Evolutionary conservation across 2,113 vertebrate genomes (phyloP), one percentile per base, ranked within the genome.

Genomic region (Recurvirostra avosetta): DNA sequence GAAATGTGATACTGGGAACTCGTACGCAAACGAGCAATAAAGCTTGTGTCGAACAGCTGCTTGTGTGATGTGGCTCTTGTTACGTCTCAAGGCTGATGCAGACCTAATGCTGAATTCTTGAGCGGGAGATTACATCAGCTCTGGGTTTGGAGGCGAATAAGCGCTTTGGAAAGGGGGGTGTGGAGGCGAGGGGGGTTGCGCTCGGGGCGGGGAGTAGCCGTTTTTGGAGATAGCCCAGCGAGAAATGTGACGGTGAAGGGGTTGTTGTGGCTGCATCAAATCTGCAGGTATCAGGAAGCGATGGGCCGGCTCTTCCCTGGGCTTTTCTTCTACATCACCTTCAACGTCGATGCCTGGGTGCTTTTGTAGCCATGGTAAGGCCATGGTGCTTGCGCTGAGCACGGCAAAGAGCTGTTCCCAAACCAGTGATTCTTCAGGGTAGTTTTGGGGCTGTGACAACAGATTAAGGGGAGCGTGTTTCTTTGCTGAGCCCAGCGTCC

Each of bases 1-100:
- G 95, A 95, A 97, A 95, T 97, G 96, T 12, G 87, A 89, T 94
- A 80, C 92, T 96, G 95, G 94, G 95, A 92, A 30, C 91, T 95
- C 25, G 1, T 94, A 96, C 6, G 49, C 95, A 96, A 96, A 94
- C 65, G 68, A 94, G 96, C 96, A 97, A 96, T 97, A 97, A 97
- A 96, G 96, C 95, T 90, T 96, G 91, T 96, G 96, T 93, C 2
- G 96, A 97, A 78, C 97, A 97, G 97, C 97, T 97, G 97, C 94
- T 94, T 14, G 92, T 88, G 95, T 80, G 96, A 91, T 96, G 92
- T 86, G 95, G 94, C 83, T 90, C 88, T 86, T 7, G 22, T 93
- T 96, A 58, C 23, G 9, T 94, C 93, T 86, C 1, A 3, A 3
- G 63, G 83, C 94, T 96, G 95, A 62, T 97, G 97, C 94, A 82